A percentile compares a stretch with the other conserved stretches of the same genome.
Evolutionary conservation across 2,888 invertebrate genomes (phyloP).

Genomic region (Scaptomyza caliginosa): DNA sequence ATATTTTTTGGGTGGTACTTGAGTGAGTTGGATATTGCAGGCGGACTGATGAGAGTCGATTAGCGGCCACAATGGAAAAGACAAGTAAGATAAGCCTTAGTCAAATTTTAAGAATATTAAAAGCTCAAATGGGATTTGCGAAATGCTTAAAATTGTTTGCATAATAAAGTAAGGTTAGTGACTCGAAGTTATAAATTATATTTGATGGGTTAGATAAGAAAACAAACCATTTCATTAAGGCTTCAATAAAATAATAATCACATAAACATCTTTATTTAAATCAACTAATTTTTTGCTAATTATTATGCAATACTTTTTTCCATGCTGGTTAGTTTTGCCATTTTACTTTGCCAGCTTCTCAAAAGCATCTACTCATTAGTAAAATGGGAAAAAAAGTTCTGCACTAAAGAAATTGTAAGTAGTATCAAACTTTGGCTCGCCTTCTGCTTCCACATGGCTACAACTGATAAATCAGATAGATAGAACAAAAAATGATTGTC

Average conservation of each 20-base stretch:
- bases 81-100: not conserved
- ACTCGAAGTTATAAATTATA: not conserved
- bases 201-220: too few species aligned
- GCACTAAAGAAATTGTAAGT: not conserved
- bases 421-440: slow-evolving; percentile 35
- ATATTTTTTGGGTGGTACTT: slow-evolving; percentile 22
- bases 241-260: not conserved
- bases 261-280: not conserved
- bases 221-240: too few species aligned
- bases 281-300: slow-evolving; percentile 5
- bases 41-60: not conserved
- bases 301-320: slow-evolving; percentile 16
- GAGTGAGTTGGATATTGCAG: slow-evolving; percentile 14
- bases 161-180: not conserved
- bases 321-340: not conserved
- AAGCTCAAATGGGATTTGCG: not conserved
- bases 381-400: not conserved
- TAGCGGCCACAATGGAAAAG: not conserved
- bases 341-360: slow-evolving; percentile 4
- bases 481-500: slow-evolving; percentile 17
- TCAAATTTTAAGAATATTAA: not conserved
- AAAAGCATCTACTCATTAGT: slow-evolving; percentile 21
- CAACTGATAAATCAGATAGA: slow-evolving; percentile 22
- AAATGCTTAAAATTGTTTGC: not conserved
- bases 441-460: not conserved